phyloP scores from a whole-genome alignment of 2,888 invertebrate species.

The Drosophila koepferae region DNA sequence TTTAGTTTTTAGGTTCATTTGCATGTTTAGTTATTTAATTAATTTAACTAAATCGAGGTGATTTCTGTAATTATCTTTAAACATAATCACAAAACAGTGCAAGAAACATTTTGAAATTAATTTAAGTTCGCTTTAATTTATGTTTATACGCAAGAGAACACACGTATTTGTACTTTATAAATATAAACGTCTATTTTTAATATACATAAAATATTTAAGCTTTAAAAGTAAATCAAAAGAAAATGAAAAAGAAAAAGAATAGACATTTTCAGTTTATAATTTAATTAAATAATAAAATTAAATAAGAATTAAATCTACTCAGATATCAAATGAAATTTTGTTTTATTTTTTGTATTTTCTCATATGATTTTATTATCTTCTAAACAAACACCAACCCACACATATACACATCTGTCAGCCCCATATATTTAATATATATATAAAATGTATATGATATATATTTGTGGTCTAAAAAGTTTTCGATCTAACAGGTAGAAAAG shows the following conservation, averaged over 20 bases:
- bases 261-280: constrained; percentile 54
- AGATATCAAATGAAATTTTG: constrained; percentile 50
- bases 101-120: constrained; percentile 43
- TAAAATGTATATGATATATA: constrained; percentile 14
- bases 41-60: constrained; percentile 37
- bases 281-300: constrained; percentile 35
- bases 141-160: constrained; percentile 22
- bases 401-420: constrained; percentile 9
- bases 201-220: constrained; percentile 69
- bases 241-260: constrained; percentile 60
- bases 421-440: constrained; percentile 19
- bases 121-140: constrained; percentile 60
- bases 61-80: constrained; percentile 51
- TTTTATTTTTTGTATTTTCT: constrained; percentile 19
- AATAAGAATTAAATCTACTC: constrained; percentile 40
- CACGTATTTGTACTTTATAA: constrained; percentile 53
- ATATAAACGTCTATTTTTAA: constrained; percentile 47
- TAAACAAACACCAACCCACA: constrained; percentile 1
- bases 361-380: constrained; percentile 1
- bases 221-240: constrained; percentile 72
- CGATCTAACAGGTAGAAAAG: not conserved
- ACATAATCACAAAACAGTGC: constrained; percentile 30
- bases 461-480: not conserved
- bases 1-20: constrained; percentile 58
- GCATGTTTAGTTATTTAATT: constrained; percentile 53